phyloP scores from a whole-genome alignment of 2,888 invertebrate species.

The Panorpa germanica region DNA sequence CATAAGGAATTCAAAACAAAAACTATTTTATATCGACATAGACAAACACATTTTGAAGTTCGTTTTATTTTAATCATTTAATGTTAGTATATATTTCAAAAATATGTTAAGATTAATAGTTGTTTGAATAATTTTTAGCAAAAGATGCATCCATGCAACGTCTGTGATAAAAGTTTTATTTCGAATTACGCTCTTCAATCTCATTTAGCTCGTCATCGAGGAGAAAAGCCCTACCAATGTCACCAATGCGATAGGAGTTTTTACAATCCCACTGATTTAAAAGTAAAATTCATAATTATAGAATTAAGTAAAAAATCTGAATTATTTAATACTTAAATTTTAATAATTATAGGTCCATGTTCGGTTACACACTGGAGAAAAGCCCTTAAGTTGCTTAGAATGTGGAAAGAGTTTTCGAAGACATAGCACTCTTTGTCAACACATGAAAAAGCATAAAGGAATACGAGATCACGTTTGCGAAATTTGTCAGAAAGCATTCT shows the following conservation, averaged over 20 bases:
- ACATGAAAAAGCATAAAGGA: slow-evolving; percentile 32
- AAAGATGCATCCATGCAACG: slow-evolving; percentile 28
- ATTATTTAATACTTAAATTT: neutral
- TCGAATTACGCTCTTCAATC: slow-evolving; percentile 30
- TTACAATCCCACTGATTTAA: slow-evolving; percentile 35
- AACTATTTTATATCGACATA: slow-evolving; percentile 36
- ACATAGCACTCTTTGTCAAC: slow-evolving; percentile 31
- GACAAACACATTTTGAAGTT: slow-evolving; percentile 38
- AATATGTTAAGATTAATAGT: neutral
- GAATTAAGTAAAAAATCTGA: no score
- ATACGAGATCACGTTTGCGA: slow-evolving; percentile 29
- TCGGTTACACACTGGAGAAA: slow-evolving; percentile 30
- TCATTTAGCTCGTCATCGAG: slow-evolving; percentile 30
- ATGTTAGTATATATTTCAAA: neutral
- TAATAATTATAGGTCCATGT: slow-evolving; percentile 26
- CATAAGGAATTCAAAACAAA: slow-evolving; percentile 37
- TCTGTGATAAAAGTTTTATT: slow-evolving; percentile 30
- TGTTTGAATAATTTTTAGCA: slow-evolving; percentile 15
- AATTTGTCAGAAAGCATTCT: slow-evolving; percentile 28
- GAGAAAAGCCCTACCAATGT: slow-evolving; percentile 33
- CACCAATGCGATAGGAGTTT: slow-evolving; percentile 35
- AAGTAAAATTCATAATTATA: no score
- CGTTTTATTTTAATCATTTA: neutral
- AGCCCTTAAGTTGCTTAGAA: slow-evolving; percentile 28
- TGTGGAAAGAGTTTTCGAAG: slow-evolving; percentile 31